Evolutionary conservation across 2,797 vertebrate genomes (phyloP), one percentile per base, ranked within the genome.

Genomic region (Hirundo rustica): DNA sequence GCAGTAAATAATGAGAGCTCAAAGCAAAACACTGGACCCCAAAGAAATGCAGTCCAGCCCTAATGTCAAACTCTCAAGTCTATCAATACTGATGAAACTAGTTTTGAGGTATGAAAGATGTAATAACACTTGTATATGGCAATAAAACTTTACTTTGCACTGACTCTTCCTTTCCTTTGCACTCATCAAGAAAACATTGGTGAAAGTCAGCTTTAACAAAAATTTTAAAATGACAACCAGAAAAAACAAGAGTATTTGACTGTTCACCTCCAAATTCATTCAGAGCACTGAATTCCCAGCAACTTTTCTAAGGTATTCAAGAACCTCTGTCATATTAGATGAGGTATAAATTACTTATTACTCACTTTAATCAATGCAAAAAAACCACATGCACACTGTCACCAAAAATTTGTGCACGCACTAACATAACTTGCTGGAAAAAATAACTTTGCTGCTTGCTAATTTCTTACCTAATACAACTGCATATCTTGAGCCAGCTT

Each of bases 1-100:
- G 79, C 50, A 90, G 83, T 91, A 94, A 96, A 96, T 88, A 96
- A 92, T 7, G 9, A 90, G 58, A 85, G 73, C 68, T 48, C 82
- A 89, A 95, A 73, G 87, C 55, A 92, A 93, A 85, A 62, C 36
- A 44, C 30, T 5, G 19, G 42, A 76, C 26, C 29, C 38, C 58
- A 67, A 85, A 88, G 73, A 94, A 88, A 88, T 20, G 53, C 36
- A 84, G 67, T 50, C 62, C 82, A 75, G 48, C 20, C 55, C 44
- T 50, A 64, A 68, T 32, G 15, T 53, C 79, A 75, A 66, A 79
- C 48, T 92, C 45, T 16, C 22, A 48, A 60, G 32, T 55, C 55
- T 32, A 36, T 29, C 34, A 67, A n/a, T n/a, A 84, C 32, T 78
- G 29, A 81, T 10, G 26, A 80, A 50, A 70, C 23, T 62, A 83